These are phyloP conservation scores for Rotaria sp. DNA, from an alignment of 2,888 invertebrate species.

Conservation along the genomic window DNA sequence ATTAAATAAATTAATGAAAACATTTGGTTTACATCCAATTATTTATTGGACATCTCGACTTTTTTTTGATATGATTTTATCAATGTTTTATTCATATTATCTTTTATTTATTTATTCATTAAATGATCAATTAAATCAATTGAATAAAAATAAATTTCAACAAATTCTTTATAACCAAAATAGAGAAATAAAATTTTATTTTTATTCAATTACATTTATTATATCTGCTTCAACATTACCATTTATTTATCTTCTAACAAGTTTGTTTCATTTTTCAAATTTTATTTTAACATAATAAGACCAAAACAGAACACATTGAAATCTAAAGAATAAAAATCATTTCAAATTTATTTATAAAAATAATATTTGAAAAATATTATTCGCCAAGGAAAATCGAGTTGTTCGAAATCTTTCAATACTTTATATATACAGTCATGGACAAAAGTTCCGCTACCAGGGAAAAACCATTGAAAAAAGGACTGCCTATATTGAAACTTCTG, in stretches of 20 bases:
- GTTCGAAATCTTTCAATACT: no score
- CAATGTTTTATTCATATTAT: neutral
- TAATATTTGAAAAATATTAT: no score
- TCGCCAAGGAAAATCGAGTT: no score
- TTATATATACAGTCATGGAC: no score
- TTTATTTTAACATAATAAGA: no score
- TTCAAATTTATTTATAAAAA: no score
- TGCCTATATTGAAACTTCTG: no score
- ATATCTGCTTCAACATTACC: neutral
- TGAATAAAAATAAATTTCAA: neutral
- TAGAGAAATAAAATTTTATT: neutral
- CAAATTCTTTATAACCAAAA: neutral
- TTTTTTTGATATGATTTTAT: neutral
- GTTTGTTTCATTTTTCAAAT: neutral
- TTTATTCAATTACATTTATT: neutral
- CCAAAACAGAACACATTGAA: no score
- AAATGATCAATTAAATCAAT: neutral
- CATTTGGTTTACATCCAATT: conserved; percentile 4
- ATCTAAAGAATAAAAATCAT: no score
- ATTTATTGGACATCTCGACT: neutral
- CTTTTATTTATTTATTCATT: neutral
- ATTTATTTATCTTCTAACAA: neutral
- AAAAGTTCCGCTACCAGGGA: no score
- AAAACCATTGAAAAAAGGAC: no score
- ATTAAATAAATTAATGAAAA: neutral